Base-by-base conservation (phyloP, 2,113 vertebrate genomes). In the Oriolus oriolus region DNA sequence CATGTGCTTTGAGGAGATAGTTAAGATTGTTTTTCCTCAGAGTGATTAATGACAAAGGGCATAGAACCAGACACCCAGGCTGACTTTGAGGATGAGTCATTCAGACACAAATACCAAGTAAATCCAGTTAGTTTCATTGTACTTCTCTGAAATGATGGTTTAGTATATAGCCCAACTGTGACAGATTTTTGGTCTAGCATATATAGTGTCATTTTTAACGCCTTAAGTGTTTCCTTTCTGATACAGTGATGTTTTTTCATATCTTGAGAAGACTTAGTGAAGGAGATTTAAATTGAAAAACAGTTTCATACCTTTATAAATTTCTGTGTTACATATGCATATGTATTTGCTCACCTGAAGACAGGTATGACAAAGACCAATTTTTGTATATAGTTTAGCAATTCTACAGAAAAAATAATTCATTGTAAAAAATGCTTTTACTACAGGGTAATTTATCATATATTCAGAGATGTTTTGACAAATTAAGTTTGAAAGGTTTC, bases 51-150 rank as follows among this genome's bases (percentile, higher is more conserved):
- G 73, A 54, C 80, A 77, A 82, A 94, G 49, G 54, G 54, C 63
- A 33, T 23, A 45, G 8, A 95, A 80, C 45, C 33, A 85, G 60
- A 54, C 53, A 24, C 22, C n/a, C 39, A 24, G 44, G 33, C 45
- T 91, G 78, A 79, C 79, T 94, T 86, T 73, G 53, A 68, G 87
- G 45, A 53, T 75, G 69, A 88, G 47, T 93, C 42, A 47, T 82
- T 94, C 57, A 64, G 37, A 70, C 77, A 84, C n/a, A 91, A 89
- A 92, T 83, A 41, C 78, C 69, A 87, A 94, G 28, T 71, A 92
- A 87, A 87, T 44, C 14, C 5, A 81, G 33, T 94, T 93, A 50
- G 92, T 94, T 95, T 92, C 61, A 59, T 85, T 75, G 49, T 65
- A 42, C 9, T 66, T 79, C 45, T 89, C 53, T 74, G 56, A 74